These are phyloP conservation scores for Gasteruption jaculator DNA, from an alignment of 2,888 invertebrate species.

Conservation along the genomic window DNA sequence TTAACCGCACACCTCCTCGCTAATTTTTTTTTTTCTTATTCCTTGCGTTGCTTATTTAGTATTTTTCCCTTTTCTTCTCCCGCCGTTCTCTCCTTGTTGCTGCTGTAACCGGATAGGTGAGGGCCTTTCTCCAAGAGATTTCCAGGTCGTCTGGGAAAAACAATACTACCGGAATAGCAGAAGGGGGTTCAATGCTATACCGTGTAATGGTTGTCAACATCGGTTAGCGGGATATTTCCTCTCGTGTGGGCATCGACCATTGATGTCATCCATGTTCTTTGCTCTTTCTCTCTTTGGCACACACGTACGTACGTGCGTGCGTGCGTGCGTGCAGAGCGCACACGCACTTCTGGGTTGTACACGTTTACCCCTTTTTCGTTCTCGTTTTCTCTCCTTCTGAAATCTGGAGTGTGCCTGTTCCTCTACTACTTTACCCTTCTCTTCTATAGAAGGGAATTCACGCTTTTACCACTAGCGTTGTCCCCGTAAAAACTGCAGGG, in stretches of 20 bases:
- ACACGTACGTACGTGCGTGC: conserved; percentile 4
- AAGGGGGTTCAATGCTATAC: conserved; percentile 19
- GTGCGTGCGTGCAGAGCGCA: conserved; percentile 14
- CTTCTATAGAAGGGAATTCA: too few relatives aligned
- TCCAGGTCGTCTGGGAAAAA: conserved; percentile 31
- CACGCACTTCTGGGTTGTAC: too few relatives aligned
- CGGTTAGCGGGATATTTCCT: conserved; percentile 49
- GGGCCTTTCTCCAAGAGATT: conserved; percentile 16
- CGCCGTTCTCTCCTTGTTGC: too few relatives aligned
- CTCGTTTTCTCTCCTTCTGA: too few relatives aligned
- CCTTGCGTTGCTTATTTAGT: neutral
- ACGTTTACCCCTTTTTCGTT: too few relatives aligned
- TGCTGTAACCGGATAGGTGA: conserved; percentile 16
- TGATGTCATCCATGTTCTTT: conserved; percentile 37
- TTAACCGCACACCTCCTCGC: conserved; percentile 26
- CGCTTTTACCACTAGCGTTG: too few relatives aligned
- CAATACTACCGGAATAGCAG: conserved; percentile 29
- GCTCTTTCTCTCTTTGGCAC: conserved; percentile 8
- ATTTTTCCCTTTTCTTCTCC: conserved; percentile 10
- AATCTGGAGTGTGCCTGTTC: too few relatives aligned
- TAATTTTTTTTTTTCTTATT: neutral
- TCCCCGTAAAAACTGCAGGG: too few relatives aligned
- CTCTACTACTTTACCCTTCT: too few relatives aligned
- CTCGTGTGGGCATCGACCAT: conserved; percentile 47
- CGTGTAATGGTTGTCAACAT: conserved; percentile 48